Conservation (phyloP, 2,797 vertebrate species). For the Mergus octosetaceus region DNA sequence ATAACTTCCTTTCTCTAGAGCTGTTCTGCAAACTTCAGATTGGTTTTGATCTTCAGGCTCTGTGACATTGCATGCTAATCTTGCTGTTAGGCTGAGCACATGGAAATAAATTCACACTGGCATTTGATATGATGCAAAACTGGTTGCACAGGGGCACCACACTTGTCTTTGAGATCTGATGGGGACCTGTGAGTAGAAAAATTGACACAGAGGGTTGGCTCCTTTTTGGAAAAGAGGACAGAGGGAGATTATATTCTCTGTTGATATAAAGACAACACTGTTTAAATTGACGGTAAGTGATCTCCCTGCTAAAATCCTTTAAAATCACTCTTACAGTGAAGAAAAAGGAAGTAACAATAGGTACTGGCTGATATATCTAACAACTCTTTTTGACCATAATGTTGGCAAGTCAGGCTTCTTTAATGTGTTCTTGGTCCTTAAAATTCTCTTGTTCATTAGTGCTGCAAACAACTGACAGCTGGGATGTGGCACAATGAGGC, state of each 20-base stretch:
- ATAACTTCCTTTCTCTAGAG: neutral
- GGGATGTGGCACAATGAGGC: neutral
- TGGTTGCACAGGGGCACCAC: neutral
- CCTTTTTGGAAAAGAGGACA: neutral
- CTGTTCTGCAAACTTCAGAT: neutral
- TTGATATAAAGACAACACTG: neutral
- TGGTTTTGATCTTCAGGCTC: neutral
- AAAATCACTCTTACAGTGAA: neutral
- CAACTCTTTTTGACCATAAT: neutral
- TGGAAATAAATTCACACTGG: neutral
- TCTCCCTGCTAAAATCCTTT: neutral
- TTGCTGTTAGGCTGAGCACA: neutral
- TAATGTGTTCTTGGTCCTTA: neutral
- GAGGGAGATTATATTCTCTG: rapidly evolving
- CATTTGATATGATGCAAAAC: neutral
- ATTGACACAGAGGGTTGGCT: neutral
- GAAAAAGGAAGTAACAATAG: neutral
- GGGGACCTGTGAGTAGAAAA: neutral
- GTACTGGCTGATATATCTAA: neutral
- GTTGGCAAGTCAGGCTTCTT: neutral
- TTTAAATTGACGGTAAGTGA: neutral
- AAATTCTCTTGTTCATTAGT: neutral
- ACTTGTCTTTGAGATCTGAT: neutral
- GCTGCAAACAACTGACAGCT: neutral
- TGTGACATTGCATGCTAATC: neutral